phyloP scores from a whole-genome alignment of 35 echinoderm and acorn worm species.

The Ptychodera flava region DNA sequence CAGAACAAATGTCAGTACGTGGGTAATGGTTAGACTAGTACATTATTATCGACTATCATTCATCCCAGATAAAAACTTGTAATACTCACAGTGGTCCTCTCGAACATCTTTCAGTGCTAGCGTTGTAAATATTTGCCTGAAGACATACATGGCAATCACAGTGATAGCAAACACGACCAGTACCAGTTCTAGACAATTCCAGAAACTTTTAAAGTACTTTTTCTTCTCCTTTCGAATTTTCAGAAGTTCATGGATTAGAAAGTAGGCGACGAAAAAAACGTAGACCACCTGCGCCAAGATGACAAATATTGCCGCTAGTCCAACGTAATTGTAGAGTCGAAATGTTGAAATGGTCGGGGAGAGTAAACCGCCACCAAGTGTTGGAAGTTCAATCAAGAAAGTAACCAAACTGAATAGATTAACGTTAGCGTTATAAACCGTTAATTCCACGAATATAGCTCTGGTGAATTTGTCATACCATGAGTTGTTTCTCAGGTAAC shows the following conservation, averaged over 20 bases:
- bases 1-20: too few relatives aligned
- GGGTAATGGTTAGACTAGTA: too few relatives aligned
- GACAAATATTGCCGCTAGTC: constrained; percentile 14
- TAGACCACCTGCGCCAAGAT: constrained; percentile 24
- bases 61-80: not conserved
- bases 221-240: constrained; percentile 24
- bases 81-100: constrained; percentile 4
- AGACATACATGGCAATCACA: constrained; percentile 20
- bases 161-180: constrained; percentile 19
- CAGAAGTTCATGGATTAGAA: constrained; percentile 30
- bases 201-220: constrained; percentile 44
- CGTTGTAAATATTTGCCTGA: constrained; percentile 37
- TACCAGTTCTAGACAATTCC: constrained; percentile 27
- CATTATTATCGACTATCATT: too few relatives aligned
- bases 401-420: constrained; percentile 60
- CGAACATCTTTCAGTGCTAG: constrained; percentile 43
- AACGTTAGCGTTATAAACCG: constrained; percentile 54
- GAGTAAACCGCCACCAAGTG: constrained; percentile 30
- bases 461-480: constrained; percentile 56
- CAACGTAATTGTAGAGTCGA: constrained; percentile 45
- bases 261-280: constrained; percentile 35
- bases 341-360: constrained; percentile 28
- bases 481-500: constrained; percentile 25
- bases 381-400: constrained; percentile 32
- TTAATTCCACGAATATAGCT: constrained; percentile 58